Evolutionary conservation across 2,888 invertebrate genomes (phyloP), one percentile per base, ranked within the genome.

Genomic region (Mycalesis mineus): DNA sequence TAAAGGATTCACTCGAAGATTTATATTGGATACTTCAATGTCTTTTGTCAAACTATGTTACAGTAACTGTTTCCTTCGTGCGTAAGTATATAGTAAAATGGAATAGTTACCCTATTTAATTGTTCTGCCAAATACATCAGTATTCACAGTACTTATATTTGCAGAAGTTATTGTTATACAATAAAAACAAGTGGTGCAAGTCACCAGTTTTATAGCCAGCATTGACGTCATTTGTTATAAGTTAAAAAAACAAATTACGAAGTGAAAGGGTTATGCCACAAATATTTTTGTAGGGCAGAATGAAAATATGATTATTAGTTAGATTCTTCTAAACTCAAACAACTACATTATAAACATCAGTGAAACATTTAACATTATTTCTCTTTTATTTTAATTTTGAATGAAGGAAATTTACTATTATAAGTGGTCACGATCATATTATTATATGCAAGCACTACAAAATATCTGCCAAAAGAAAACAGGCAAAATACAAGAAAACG

Each of bases 201-300:
- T 49, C 49, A n/a, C 50, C 28, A 29, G 11, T 29, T 50, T 50
- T 39, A 50, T 50, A 40, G 39, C n/a, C 50, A 50, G 14, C 9
- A 14, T 29, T 40, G 50, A 40, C 50, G 50, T 29, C 36, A 37
- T 37, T 37, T 13, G 37, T 37, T 49, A 49, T 22, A 48, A n/a
- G n/a, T n/a, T n/a, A n/a, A n/a, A n/a, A n/a, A n/a, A n/a, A n/a
- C n/a, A n/a, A n/a, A n/a, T n/a, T n/a, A n/a, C n/a, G n/a, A n/a
- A n/a, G n/a, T n/a, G n/a, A n/a, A n/a, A n/a, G n/a, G n/a, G n/a
- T n/a, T n/a, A n/a, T n/a, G n/a, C n/a, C n/a, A n/a, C n/a, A n/a
- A n/a, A n/a, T n/a, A n/a, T n/a, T n/a, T n/a, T n/a, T n/a, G n/a
- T n/a, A n/a, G n/a, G n/a, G n/a, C n/a, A n/a, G n/a, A n/a, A n/a